Evolutionary conservation across 2,888 invertebrate genomes (phyloP), one percentile per base, ranked within the genome.

Genomic region (Eumacrocentrus americanus): DNA sequence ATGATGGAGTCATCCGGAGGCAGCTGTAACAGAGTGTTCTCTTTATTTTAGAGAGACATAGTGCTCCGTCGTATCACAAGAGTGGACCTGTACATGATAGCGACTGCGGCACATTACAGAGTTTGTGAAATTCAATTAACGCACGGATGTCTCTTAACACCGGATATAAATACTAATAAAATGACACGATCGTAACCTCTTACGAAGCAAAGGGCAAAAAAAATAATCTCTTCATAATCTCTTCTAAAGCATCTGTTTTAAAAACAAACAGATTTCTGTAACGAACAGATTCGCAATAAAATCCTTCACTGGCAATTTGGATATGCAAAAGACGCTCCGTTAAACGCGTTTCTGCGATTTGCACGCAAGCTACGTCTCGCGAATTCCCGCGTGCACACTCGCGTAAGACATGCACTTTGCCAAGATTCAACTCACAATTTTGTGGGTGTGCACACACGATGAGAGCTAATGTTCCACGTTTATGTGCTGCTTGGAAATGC

Each of bases 91-190:
- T n/a, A n/a, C n/a, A n/a, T n/a, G n/a, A n/a, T n/a, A n/a, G n/a
- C 11, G 20, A 7, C 3, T 16, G 42, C 42, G 42, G 42, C 18
- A 42, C 42, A 6, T 18, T 42, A 42, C 1, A 42, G 3, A 42
- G 11, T n/a, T 42, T 42, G 20, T 42, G 42, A 42, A 42, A 42
- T 20, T 42, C 42, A 42, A 7, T 42, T 42, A 42, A 42, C 42
- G 42, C 16, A 42, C 20, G 42, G 42, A 18, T 42, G 42, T 42
- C 42, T 42, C 9, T 16, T 42, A 42, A 42, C 42, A 42, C 42
- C 7, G 1, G 37, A 37, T 20, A 42, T 9, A 42, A 42, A 16
- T 20, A 18, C 9, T 42, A 42, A 16, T 18, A 42, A 7, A 16
- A 42, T 7, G 9, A 40, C 16, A 42, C 9, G n/a, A 35, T n/a